Base-by-base conservation (phyloP, 2,888 invertebrate genomes). In the Scaeva pyrastri region DNA sequence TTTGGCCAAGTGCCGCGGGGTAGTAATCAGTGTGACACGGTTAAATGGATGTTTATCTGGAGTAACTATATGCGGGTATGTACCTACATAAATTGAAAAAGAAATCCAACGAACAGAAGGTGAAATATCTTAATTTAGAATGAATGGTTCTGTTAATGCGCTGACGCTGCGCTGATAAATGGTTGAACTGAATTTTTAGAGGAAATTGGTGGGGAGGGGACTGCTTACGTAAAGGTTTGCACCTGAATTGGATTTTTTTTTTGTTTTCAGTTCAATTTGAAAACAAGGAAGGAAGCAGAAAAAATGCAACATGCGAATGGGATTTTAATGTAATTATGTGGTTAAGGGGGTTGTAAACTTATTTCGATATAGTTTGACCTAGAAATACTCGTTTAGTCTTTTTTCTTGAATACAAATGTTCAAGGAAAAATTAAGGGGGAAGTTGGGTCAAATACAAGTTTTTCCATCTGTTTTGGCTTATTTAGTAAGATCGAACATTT, bases 21-120 rank as follows among this genome's bases (percentile, higher is more conserved):
- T 73, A 81, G 85, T 77, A 81, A 85, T 85, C 81, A 85, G 55
- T 36, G 73, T 85, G 85, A 77, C 85, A 85, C 66, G 68, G 76
- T 81, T 76, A 71, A 82, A 76, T 72, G 31, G 55, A 71, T 75
- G 43, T 70, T 52, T 75, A 52, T 84, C 43, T 76, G 19, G 26
- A 52, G 52, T 48, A 77, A 73, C 52, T 72, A 62, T 73, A 8
- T 5, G 2, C 26, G 6, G 26, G 26, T 31, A 31, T 31, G 31
- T 3, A 39, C 4, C 3, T 41, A 41, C 2, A 14, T 45, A 21
- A 68, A 56, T 70, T 73, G 60, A 23, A 52, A 60, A 60, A 43
- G 50, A 14, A n/a, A 31, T 58, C 60, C 31, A 26, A 58, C 43
- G 7, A 19, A 8, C 31, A 21, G 36, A 60, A n/a, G 11, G 23